Base-by-base conservation (phyloP, 2,113 vertebrate species). In the Mustela lutreola region DNA sequence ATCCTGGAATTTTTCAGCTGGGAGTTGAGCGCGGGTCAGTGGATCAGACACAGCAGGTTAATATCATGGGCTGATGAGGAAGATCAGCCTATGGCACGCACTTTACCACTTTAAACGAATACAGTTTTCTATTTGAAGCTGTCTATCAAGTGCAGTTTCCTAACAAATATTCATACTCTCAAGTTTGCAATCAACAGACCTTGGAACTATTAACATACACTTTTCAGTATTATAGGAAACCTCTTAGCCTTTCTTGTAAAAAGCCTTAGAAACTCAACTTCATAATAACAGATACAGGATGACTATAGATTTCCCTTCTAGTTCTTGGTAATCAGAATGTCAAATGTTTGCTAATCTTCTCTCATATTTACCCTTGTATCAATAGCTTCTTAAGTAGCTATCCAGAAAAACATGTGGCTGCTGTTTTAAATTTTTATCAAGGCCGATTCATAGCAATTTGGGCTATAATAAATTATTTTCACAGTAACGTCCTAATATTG, bases 391-490 rank as follows among this genome's bases (percentile, higher is more conserved):
- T 88, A 94, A 85, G 31, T 36, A 89, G 11, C n/a, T 89, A 42
- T n/a, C 28, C 56, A 96, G 81, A 87, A 97, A 94, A 89, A 60
- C 2, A 1, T 83, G 33, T 71, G 56, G 2, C 14, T 33, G 71
- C 39, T 48, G 31, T 15, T 62, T 82, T 71, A 83, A 96, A 60
- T 63, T 93, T 88, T 96, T 79, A 91, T 71, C 39, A 88, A 83
- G 21, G 5, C 1, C 56, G 0, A 73, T 45, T 73, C 71, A 96
- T 81, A 82, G 80, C 7, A 39, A 28, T 53, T 79, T 86, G n/a
- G 2, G 10, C 28, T 78, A 50, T 70, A 87, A 85, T 91, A 78
- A 85, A 58, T 94, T 95, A 76, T 80, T 92, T 94, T 90, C 16
- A 85, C 22, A 65, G 53, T 86, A 70, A 71, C 28, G 58, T 94